A percentile compares a stretch with the other conserved stretches of the same genome.
Evolutionary conservation across 2,113 vertebrate species (phyloP).

Genomic region (Melozone crissalis): DNA sequence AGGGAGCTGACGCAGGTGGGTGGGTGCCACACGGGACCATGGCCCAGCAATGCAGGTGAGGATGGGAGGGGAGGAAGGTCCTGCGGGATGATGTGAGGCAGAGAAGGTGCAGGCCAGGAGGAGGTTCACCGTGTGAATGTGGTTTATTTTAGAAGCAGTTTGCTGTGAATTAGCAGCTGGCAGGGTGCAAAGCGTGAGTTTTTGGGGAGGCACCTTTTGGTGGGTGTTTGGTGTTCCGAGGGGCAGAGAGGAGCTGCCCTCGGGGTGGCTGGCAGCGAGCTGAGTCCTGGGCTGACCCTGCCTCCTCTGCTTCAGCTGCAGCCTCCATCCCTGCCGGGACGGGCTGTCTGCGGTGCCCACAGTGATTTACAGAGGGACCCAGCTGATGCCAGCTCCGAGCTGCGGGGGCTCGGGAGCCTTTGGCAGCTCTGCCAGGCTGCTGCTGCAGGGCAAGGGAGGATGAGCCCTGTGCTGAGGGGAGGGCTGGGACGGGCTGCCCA

Average conservation of each 20-base stretch:
- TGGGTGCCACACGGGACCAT: background rate
- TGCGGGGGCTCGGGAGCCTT: background rate
- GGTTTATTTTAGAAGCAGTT: too few species aligned
- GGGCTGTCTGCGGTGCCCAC: background rate
- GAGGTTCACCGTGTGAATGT: too few species aligned
- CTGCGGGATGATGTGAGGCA: background rate
- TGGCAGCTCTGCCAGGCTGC: background rate
- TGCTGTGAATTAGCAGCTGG: background rate
- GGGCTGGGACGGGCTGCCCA: background rate
- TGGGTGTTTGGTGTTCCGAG: background rate
- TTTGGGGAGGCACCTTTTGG: constrained; percentile 21
- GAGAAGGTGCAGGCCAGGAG: background rate
- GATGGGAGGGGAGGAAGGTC: background rate
- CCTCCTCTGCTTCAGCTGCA: background rate
- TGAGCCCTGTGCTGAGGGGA: background rate
- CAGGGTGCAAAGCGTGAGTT: background rate
- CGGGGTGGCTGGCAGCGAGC: background rate
- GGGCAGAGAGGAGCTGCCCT: constrained; percentile 16
- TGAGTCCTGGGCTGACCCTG: constrained; percentile 34
- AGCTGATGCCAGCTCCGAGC: background rate
- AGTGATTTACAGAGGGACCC: fast-evolving
- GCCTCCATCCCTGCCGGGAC: background rate
- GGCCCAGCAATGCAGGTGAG: background rate
- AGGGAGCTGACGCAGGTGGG: background rate
- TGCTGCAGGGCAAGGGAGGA: background rate